Conservation (phyloP, 2,797 vertebrate genomes). For the Tokudaia muenninki region DNA sequence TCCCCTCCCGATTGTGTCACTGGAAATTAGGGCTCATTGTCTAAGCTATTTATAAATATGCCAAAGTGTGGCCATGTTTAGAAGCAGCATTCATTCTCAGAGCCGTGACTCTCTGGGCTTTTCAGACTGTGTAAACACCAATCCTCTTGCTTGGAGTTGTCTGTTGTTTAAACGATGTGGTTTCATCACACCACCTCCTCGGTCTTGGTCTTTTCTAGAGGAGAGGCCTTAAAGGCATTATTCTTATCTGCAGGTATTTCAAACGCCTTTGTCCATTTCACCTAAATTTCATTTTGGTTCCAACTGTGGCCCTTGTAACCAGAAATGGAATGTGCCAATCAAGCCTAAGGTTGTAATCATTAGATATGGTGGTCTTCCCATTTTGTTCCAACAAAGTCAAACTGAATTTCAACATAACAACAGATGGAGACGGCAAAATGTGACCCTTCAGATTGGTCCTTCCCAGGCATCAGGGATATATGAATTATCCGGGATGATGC, state of each 20-base stretch:
- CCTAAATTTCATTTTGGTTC: slow-evolving; percentile 20
- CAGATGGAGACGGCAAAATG: background rate
- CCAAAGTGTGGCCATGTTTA: background rate
- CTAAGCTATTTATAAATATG: background rate
- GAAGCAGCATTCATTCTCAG: background rate
- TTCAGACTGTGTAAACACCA: slow-evolving; percentile 56
- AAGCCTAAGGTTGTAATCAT: background rate
- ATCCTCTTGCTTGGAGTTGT: background rate
- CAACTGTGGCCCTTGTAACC: background rate
- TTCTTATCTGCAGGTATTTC: background rate
- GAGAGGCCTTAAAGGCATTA: background rate
- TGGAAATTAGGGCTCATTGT: slow-evolving; percentile 30
- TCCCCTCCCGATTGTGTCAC: background rate
- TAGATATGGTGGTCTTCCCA: slow-evolving; percentile 8
- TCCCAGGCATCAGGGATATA: background rate
- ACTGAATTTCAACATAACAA: background rate
- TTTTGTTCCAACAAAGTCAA: slow-evolving; percentile 10
- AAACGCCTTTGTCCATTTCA: background rate
- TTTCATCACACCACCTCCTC: background rate
- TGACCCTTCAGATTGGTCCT: background rate
- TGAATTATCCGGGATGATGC: background rate
- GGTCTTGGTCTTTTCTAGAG: background rate
- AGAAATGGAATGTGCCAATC: background rate
- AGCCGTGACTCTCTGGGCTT: slow-evolving; percentile 7
- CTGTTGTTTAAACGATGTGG: background rate